Percentiles rank a stretch among this genome's conserved stretches.
Conservation (phyloP, 2,797 vertebrate species). For the Champsocephalus gunnari region DNA sequence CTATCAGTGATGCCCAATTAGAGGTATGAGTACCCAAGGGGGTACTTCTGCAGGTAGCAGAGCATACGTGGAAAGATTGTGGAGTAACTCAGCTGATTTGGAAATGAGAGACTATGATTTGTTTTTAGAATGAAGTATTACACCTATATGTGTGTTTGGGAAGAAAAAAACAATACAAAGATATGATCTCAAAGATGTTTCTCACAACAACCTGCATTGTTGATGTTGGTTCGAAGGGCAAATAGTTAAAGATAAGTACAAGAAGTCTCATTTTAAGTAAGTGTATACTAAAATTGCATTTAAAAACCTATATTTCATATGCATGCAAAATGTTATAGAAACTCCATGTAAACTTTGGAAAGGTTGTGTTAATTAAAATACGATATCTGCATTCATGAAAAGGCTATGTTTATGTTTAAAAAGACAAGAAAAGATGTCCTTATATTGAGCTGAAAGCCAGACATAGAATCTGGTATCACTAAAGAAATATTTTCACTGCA, state of each 20-base stretch:
- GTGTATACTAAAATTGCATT: not conserved
- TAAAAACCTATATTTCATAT: not conserved
- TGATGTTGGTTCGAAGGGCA: too few relatives aligned
- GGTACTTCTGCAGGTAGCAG: not conserved
- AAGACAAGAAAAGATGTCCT: not conserved
- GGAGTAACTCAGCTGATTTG: not conserved
- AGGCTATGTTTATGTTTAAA: not conserved
- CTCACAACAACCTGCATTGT: not conserved
- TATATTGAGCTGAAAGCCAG: not conserved
- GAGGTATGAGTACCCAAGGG: not conserved
- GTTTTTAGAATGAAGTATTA: too few relatives aligned
- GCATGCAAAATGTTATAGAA: not conserved
- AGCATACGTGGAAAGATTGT: not conserved
- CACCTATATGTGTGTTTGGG: not conserved
- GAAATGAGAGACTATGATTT: not conserved
- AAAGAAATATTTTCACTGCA: not conserved
- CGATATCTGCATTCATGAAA: not conserved
- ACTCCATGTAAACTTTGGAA: not conserved
- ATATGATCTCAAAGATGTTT: not conserved
- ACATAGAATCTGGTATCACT: not conserved
- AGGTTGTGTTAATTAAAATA: not conserved
- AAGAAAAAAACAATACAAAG: not conserved
- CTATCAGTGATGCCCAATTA: conserved; percentile 11
- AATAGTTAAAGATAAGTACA: too few relatives aligned
- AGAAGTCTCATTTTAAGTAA: too few relatives aligned